A percentile compares a stretch with the other conserved stretches of the same genome.
These are phyloP conservation scores for Sciurus niger DNA, from an alignment of 2,113 vertebrate genomes.

Conservation along the genomic window DNA sequence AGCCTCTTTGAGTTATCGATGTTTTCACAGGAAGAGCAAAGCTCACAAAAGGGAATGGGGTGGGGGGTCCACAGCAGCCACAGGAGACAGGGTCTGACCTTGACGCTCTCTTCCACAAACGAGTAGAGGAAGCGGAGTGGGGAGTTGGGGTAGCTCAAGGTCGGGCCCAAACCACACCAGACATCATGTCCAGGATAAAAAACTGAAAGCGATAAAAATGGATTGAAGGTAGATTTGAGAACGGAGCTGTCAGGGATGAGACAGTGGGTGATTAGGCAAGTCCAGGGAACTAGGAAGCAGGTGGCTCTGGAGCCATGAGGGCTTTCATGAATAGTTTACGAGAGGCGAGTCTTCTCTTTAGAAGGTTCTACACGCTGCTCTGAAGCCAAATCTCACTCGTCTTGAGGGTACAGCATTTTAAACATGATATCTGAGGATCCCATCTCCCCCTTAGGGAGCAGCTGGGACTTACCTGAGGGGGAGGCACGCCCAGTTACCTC, in stretches of 20 bases:
- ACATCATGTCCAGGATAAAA: neutral
- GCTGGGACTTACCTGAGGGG: neutral
- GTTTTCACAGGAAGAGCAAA: neutral
- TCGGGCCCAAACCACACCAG: neutral
- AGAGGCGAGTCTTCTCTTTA: conserved; percentile 10
- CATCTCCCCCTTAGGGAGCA: neutral
- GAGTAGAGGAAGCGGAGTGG: neutral
- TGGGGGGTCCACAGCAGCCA: neutral
- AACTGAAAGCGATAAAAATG: conserved; percentile 62
- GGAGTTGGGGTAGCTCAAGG: neutral
- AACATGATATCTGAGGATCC: neutral
- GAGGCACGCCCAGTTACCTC: conserved; percentile 19
- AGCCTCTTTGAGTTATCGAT: neutral
- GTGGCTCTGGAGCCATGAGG: conserved; percentile 61
- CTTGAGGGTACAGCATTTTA: conserved; percentile 63
- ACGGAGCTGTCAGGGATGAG: conserved; percentile 39
- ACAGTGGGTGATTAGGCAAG: neutral
- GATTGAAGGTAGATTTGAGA: conserved; percentile 50
- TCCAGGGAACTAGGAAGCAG: conserved; percentile 55
- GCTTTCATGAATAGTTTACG: conserved; percentile 68
- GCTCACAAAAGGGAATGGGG: neutral
- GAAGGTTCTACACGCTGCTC: neutral
- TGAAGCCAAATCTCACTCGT: conserved; percentile 51
- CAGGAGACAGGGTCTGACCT: neutral
- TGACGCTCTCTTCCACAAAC: neutral